Conservation (phyloP, 2,113 vertebrate species). For the Micronycteris hirsuta region DNA sequence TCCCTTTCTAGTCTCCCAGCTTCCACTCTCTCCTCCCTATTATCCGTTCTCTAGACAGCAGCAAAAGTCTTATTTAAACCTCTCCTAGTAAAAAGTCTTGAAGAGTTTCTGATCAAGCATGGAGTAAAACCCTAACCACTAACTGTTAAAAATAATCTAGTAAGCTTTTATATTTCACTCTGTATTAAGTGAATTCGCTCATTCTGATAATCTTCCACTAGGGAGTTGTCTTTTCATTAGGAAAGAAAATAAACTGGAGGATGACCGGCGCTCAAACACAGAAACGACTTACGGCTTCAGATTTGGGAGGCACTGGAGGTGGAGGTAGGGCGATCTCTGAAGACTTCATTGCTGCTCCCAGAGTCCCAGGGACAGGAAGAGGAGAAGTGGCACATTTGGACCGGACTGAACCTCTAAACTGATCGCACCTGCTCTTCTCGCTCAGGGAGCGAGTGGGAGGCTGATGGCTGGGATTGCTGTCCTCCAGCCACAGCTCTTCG, state of each 20-base stretch:
- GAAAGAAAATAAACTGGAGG: not conserved
- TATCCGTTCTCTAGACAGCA: not conserved
- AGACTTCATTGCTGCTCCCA: constrained; percentile 77
- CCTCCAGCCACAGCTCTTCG: constrained; percentile 97
- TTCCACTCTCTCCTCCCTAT: not conserved
- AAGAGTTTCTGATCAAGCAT: not conserved
- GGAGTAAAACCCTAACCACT: not conserved
- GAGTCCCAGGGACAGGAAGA: constrained; percentile 80
- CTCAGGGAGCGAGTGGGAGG: constrained; percentile 76
- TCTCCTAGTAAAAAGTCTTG: not conserved
- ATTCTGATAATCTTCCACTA: not conserved
- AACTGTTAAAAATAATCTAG: not conserved
- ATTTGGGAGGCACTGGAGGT: constrained; percentile 98
- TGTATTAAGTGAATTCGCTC: not conserved
- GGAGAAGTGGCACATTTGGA: constrained; percentile 79
- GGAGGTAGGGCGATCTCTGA: constrained; percentile 91
- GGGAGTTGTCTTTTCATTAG: not conserved
- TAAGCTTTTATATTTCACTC: not conserved
- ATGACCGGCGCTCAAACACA: fast-evolving
- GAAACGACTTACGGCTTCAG: constrained; percentile 94
- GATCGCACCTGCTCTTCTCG: constrained; percentile 84
- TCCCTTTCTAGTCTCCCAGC: not conserved
- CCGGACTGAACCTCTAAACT: constrained; percentile 79
- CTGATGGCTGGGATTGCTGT: constrained; percentile 78
- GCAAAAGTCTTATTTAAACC: not conserved